Base-by-base conservation (phyloP, 2,113 vertebrate genomes). In the Cisticola juncidis region DNA sequence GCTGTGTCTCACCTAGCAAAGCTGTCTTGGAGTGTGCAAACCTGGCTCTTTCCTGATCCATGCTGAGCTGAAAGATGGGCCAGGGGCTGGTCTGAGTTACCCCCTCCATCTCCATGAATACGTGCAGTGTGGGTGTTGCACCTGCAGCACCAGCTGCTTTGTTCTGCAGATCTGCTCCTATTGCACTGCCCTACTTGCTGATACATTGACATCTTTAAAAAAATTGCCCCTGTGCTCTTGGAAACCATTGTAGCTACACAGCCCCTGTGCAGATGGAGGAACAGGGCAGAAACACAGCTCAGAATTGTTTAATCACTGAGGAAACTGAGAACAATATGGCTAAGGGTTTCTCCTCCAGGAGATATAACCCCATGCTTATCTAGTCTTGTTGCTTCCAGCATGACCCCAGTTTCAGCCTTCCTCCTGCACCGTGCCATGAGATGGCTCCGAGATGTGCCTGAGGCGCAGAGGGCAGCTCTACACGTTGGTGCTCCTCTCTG, bases 351-450 rank as follows among this genome's bases (percentile, higher is more conserved):
- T 70, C 11, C 33, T 50, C 8, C 6, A 21, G 11, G 28, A 26
- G 3, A 3, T 2, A 1, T 26, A 50, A 42, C 8, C 9, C 17
- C 4, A 3, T 9, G 31, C 15, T 36, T 26, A 24, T 29, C 22
- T 33, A 68, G 48, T 15, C 28, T 33, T 36, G 38, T 4, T n/a
- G 31, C 50, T 45, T 64, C 36, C 69, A 69, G 24, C 20, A 15
- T 2, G 7, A 36, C 17, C n/a, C 40, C 26, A 4, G 11, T 38
- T 60, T 36, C 31, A 35, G n/a, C 0, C 71, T 29, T 23, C 9
- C 57, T 86, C 48, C 51, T 74, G 73, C 48, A 12, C 62, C 7
- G 2, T 11, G 26, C 25, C 60, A 5, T 25, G n/a, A 85, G n/a
- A 21, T 7, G 33, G 15, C 13, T 29, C 18, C 18, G 31, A 53